phyloP scores from a whole-genome alignment of 64 coral and sea anemone species.

The Anthopleura sola region DNA sequence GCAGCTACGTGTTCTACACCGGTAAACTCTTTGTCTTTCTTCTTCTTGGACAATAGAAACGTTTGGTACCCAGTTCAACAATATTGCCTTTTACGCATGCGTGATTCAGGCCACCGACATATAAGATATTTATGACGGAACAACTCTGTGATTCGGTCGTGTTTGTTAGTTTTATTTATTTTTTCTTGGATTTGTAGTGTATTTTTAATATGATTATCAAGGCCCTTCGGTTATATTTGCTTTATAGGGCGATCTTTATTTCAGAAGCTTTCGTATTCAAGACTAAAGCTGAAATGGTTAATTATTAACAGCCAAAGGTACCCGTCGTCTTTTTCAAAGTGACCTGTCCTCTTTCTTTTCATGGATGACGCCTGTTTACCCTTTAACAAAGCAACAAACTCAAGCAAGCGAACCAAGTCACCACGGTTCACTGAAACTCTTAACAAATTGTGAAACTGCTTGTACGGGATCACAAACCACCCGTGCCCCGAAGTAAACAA shows the following conservation, averaged over 20 bases:
- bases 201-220: not conserved
- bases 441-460: not conserved
- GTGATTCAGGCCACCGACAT: not conserved
- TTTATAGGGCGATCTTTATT: not conserved
- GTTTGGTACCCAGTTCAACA: slow-evolving; percentile 18
- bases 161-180: not conserved
- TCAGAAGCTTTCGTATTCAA: not conserved
- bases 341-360: slow-evolving; percentile 8
- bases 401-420: not conserved
- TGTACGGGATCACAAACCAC: not conserved
- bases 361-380: not conserved
- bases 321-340: not conserved
- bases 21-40: slow-evolving; percentile 1
- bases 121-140: not conserved
- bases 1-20: slow-evolving; percentile 31
- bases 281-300: not conserved
- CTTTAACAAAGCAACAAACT: not conserved
- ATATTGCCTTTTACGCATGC: not conserved
- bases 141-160: not conserved
- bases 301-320: not conserved
- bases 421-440: slow-evolving; percentile 5
- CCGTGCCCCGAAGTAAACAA: not conserved
- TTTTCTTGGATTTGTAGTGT: not conserved
- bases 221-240: not conserved
- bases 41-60: not conserved